Evolutionary conservation across 2,888 invertebrate genomes (phyloP).

Genomic region (Lomographa bimaculata): DNA sequence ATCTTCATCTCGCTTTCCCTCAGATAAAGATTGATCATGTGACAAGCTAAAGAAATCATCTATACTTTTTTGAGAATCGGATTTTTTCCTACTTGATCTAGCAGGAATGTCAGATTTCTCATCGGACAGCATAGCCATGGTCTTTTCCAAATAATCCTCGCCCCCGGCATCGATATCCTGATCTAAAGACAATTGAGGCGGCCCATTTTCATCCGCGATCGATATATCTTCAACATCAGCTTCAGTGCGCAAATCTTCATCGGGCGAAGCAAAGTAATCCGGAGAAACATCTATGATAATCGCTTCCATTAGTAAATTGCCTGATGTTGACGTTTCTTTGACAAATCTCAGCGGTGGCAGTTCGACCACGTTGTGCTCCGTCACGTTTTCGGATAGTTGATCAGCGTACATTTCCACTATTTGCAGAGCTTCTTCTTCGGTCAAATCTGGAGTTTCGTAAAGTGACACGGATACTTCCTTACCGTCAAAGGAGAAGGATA

Average conservation of each 20-base stretch:
- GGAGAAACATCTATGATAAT: conserved; percentile 95
- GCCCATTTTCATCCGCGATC: conserved; percentile 88
- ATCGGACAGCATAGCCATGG: conserved; percentile 73
- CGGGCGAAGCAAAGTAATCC: conserved; percentile 90
- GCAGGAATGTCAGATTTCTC: conserved; percentile 80
- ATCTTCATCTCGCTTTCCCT: conserved; percentile 84
- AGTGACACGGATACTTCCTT: conserved; percentile 95
- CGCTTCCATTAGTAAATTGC: conserved; percentile 95
- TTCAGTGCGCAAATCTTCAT: conserved; percentile 93
- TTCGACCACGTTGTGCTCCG: conserved; percentile 93
- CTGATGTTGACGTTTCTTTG: conserved; percentile 94
- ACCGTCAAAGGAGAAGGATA: conserved; percentile 95
- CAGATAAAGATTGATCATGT: conserved; percentile 83
- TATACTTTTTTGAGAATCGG: conserved; percentile 83
- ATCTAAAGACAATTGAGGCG: conserved; percentile 72
- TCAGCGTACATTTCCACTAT: conserved; percentile 98
- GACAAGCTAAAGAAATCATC: conserved; percentile 87
- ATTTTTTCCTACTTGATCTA: conserved; percentile 86
- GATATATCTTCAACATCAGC: conserved; percentile 94
- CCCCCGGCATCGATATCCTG: conserved; percentile 77
- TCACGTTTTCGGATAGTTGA: conserved; percentile 93
- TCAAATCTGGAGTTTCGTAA: conserved; percentile 96
- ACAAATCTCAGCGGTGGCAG: conserved; percentile 94
- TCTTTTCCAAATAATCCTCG: conserved; percentile 83
- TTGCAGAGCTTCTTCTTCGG: conserved; percentile 95